These are phyloP conservation scores for Camelus bactrianus DNA, from an alignment of 2,113 vertebrate species.

Conservation along the genomic window DNA sequence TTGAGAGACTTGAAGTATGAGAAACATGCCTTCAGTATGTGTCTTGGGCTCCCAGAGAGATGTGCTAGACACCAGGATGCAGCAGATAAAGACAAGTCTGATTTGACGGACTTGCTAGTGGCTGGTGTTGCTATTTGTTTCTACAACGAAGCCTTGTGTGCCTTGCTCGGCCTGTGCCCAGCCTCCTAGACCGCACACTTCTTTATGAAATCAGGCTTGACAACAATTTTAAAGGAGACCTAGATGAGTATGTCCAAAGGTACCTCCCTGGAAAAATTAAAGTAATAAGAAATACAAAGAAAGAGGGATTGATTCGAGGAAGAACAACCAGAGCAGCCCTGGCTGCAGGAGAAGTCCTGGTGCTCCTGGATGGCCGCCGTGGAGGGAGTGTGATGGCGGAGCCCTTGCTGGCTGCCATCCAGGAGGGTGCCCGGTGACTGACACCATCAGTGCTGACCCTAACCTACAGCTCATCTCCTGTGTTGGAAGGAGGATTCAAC, in stretches of 20 bases:
- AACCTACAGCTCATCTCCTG: too few relatives aligned
- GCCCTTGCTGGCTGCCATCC: too few relatives aligned
- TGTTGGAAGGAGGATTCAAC: not conserved
- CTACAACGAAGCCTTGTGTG: not conserved
- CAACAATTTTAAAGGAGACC: slow-evolving; percentile 92
- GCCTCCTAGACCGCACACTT: not conserved
- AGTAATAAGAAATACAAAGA: slow-evolving; percentile 92
- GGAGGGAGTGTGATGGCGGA: too few relatives aligned
- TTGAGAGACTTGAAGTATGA: slow-evolving; percentile 95
- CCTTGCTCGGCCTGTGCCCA: not conserved
- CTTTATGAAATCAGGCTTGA: too few relatives aligned
- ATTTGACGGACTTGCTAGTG: not conserved
- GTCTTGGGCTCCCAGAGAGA: slow-evolving; percentile 94
- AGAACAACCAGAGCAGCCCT: slow-evolving; percentile 94
- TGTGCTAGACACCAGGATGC: slow-evolving; percentile 93
- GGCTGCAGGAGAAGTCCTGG: too few relatives aligned
- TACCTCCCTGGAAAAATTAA: slow-evolving; percentile 90
- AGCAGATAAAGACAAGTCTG: slow-evolving; percentile 83
- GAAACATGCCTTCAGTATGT: slow-evolving; percentile 96
- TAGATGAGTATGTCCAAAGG: slow-evolving; percentile 89
- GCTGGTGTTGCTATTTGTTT: not conserved
- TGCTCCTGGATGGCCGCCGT: not conserved
- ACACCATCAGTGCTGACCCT: not conserved
- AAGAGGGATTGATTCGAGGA: slow-evolving; percentile 96
- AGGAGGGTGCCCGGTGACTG: not conserved